Evolutionary conservation across 2,888 invertebrate species (phyloP).

Genomic region (Sarcophaga variegata): DNA sequence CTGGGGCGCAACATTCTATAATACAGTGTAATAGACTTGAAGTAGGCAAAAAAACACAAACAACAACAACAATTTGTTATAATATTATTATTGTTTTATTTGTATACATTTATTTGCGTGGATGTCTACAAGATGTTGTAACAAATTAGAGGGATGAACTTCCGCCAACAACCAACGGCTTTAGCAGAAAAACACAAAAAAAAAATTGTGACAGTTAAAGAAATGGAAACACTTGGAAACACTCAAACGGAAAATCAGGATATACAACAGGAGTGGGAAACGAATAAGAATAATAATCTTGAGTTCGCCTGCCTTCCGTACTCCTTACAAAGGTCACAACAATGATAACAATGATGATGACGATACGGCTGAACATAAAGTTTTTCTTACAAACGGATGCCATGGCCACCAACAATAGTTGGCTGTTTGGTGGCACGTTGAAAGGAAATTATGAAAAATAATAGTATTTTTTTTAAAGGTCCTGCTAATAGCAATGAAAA

Average conservation of each 20-base stretch:
- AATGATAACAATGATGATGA: background rate
- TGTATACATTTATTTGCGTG: slow-evolving; percentile 43
- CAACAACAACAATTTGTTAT: background rate
- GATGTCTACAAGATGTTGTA: slow-evolving; percentile 74
- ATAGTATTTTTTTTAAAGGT: background rate
- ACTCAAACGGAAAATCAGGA: slow-evolving; percentile 58
- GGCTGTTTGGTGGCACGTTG: background rate
- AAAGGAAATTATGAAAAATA: background rate
- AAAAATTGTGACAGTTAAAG: slow-evolving; percentile 35
- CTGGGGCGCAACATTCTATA: background rate
- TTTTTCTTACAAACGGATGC: background rate
- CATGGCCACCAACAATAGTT: background rate
- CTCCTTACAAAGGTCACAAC: background rate
- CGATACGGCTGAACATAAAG: background rate
- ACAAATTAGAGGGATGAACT: slow-evolving; percentile 75
- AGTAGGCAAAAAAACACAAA: background rate
- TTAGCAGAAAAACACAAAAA: slow-evolving; percentile 47
- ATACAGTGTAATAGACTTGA: background rate
- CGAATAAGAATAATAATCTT: background rate
- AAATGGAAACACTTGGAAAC: slow-evolving; percentile 63
- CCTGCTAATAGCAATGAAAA: slow-evolving; percentile 19
- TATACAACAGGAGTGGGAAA: slow-evolving; percentile 24
- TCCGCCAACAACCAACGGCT: slow-evolving; percentile 70
- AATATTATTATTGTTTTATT: slow-evolving; percentile 65
- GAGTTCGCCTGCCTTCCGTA: background rate